Percentiles rank a stretch among this genome's conserved stretches.
phyloP scores from a whole-genome alignment of 1,140 invertebrate genomes.

The Aphis gossypii region DNA sequence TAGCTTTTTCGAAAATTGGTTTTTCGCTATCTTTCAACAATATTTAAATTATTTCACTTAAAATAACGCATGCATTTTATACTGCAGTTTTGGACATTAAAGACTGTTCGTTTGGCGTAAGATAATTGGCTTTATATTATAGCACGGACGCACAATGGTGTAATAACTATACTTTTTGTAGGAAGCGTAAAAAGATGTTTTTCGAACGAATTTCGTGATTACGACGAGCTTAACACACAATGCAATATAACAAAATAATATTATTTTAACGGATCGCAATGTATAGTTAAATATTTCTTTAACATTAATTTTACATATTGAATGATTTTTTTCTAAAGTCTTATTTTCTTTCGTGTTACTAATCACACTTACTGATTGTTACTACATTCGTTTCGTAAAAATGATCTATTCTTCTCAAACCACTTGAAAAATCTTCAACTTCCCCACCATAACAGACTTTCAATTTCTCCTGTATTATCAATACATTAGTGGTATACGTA shows the following conservation, averaged over 20 bases:
- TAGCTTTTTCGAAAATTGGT: not conserved
- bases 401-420: not conserved
- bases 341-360: not conserved
- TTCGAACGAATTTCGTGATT: conserved; percentile 6
- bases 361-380: not conserved
- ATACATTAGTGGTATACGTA: not conserved
- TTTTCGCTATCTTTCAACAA: not conserved
- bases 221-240: not conserved
- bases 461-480: not conserved
- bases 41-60: no score
- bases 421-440: not conserved
- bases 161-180: not conserved
- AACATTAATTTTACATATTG: not conserved
- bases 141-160: not conserved
- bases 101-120: not conserved
- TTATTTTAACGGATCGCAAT: not conserved
- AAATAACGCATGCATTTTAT: not conserved
- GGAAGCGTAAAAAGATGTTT: not conserved
- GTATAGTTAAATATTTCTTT: not conserved
- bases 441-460: not conserved
- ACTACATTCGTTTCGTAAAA: not conserved
- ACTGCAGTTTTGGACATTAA: not conserved
- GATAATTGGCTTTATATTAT: not conserved
- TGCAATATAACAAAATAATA: not conserved
- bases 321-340: not conserved